A percentile compares a stretch with the other conserved stretches of the same genome.
Evolutionary conservation across 1,140 invertebrate genomes (phyloP).

Genomic region (Drosophila pseudoananassae): DNA sequence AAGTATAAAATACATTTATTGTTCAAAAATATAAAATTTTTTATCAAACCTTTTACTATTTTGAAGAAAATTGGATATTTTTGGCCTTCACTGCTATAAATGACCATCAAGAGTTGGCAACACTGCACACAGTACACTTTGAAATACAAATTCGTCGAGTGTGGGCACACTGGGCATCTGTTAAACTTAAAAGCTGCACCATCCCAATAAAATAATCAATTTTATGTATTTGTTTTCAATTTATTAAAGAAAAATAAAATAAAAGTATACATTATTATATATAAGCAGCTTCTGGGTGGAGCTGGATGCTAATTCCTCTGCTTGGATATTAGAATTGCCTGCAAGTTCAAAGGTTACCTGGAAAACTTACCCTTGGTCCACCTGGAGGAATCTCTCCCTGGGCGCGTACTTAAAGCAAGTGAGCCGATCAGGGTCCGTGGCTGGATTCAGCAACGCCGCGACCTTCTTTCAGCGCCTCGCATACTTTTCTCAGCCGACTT

Average conservation of each 20-base stretch:
- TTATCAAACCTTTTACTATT: too few species aligned
- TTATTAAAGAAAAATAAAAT: constrained; percentile 4
- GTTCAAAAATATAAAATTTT: too few species aligned
- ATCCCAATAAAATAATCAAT: background rate
- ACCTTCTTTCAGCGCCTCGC: constrained; percentile 67
- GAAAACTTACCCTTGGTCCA: constrained; percentile 51
- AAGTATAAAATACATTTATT: too few species aligned
- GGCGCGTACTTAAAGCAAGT: constrained; percentile 19
- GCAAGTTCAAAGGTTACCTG: constrained; percentile 45
- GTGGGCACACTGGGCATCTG: constrained; percentile 1
- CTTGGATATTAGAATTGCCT: constrained; percentile 12
- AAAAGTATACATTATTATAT: constrained; percentile 1
- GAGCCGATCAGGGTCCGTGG: constrained; percentile 38
- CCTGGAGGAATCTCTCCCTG: constrained; percentile 3
- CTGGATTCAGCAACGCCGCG: constrained; percentile 55
- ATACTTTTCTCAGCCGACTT: constrained; percentile 76
- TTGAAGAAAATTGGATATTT: too few species aligned
- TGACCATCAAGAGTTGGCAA: too few species aligned
- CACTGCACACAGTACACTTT: too few species aligned
- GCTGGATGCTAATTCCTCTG: background rate
- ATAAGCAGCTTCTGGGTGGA: background rate
- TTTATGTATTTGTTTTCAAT: background rate
- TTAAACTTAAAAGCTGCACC: background rate
- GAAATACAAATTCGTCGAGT: background rate
- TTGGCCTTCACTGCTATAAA: too few species aligned